Evolutionary conservation across 2,888 invertebrate species (phyloP), one percentile per base, ranked within the genome.

Genomic region (Drosophila eohydei): DNA sequence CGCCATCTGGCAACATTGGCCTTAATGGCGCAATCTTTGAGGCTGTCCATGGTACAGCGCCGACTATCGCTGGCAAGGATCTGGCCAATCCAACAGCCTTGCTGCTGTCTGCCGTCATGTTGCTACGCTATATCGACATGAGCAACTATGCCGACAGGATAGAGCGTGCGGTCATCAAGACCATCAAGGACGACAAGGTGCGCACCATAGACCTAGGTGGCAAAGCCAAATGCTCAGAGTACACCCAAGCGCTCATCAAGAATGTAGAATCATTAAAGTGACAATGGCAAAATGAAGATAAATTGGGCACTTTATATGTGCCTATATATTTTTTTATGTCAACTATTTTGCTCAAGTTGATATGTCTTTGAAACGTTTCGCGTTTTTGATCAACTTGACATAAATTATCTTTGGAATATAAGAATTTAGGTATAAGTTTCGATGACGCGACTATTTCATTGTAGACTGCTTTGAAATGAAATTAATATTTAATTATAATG

Each of bases 1-100:
- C 99, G 30, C 98, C 99, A 9, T 98, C 98, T 61, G 99, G 99
- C 36, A 99, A 99, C 93, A 98, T 99, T 91, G 99, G 99, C 78
- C 95, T 97, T 83, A 97, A 97, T 90, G 98, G 98, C 63, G 99
- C 99, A 51, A 96, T 99, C 40, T 99, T 99, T 92, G 99, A 99
- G 94, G 98, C 98, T 97, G 98, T 98, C 1, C 98, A 99, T 92
- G 98, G 98, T 72, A 98, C 98, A 26, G 98, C 99, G 1, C 98
- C 98, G 0, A 98, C 98, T 91, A 97, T 99, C 89, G 98, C 98
- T 32, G 99, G 99, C 56, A 96, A 98, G 93, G 99, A 99, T 93
- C 95, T 98, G 94, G 99, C 99, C 16, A 99, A 99, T 93, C 99
- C 99, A 26, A 99, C 99, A 2, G 99, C 99, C 4, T 94, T 99